phyloP scores from a whole-genome alignment of 2,888 invertebrate species.

The Phymatocera aterrima region DNA sequence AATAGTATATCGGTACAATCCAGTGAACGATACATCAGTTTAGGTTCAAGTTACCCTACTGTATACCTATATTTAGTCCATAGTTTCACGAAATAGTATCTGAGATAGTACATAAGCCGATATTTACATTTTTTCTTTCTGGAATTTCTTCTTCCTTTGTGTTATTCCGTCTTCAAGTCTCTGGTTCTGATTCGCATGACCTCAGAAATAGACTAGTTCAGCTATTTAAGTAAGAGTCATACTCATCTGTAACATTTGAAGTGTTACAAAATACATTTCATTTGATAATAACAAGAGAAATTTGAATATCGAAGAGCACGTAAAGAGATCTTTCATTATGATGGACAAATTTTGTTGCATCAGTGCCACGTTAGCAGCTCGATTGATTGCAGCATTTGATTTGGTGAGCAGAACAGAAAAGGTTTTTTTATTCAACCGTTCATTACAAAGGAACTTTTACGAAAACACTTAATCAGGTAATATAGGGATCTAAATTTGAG shows the following conservation, averaged over 20 bases:
- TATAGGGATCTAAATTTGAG: background rate
- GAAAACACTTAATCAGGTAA: background rate
- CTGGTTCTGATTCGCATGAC: background rate
- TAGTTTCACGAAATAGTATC: too few relatives aligned
- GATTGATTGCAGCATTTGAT: slow-evolving; percentile 68
- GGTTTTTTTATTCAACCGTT: too few relatives aligned
- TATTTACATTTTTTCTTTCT: slow-evolving; percentile 11
- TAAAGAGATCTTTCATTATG: background rate
- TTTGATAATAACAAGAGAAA: background rate
- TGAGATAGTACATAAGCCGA: too few relatives aligned
- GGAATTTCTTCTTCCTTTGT: background rate
- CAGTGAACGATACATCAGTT: too few relatives aligned
- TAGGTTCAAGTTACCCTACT: too few relatives aligned
- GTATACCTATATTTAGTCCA: too few relatives aligned
- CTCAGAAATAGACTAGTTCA: background rate
- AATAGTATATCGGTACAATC: too few relatives aligned
- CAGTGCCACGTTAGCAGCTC: slow-evolving; percentile 64
- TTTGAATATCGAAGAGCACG: background rate
- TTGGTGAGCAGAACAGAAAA: slow-evolving; percentile 64
- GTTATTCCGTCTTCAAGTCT: background rate
- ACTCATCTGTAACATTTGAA: background rate
- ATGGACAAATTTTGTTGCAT: slow-evolving; percentile 66
- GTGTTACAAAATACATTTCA: background rate
- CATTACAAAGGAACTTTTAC: background rate
- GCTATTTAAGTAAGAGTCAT: background rate